Evolutionary conservation across 2,888 invertebrate genomes (phyloP).

Genomic region (Dioctria linearis): DNA sequence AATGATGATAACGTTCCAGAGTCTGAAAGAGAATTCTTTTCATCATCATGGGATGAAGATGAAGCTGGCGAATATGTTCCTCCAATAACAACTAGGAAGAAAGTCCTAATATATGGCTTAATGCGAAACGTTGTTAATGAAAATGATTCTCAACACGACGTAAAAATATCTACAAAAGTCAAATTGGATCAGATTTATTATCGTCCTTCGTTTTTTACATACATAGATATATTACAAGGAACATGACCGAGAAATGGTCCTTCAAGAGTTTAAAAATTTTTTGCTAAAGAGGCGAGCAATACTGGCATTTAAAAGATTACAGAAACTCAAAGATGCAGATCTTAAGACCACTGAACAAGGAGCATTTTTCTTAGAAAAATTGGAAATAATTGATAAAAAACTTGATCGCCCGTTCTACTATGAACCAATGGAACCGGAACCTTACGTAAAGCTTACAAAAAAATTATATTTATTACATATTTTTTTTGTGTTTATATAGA

Average conservation of each 20-base stretch:
- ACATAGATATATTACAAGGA: background rate
- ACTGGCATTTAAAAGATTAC: slow-evolving; percentile 31
- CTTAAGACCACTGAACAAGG: slow-evolving; percentile 15
- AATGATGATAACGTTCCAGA: slow-evolving; percentile 49
- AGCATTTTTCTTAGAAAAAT: slow-evolving; percentile 44
- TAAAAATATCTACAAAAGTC: background rate
- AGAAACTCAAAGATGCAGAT: slow-evolving; percentile 8
- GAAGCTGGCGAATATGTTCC: slow-evolving; percentile 51
- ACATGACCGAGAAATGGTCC: background rate
- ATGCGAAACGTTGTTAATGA: no score
- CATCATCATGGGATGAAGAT: slow-evolving; percentile 13
- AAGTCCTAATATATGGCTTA: background rate
- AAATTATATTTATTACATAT: background rate
- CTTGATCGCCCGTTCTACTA: slow-evolving; percentile 49
- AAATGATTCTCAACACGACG: slow-evolving; percentile 4
- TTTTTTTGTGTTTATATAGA: slow-evolving; percentile 11
- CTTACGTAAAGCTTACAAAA: background rate
- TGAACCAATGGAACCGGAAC: slow-evolving; percentile 42
- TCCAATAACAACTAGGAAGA: slow-evolving; percentile 47
- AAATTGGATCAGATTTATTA: no score
- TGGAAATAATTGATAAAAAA: slow-evolving; percentile 52
- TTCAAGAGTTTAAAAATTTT: slow-evolving; percentile 16
- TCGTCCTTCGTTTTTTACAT: no score
- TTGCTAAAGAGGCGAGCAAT: slow-evolving; percentile 44
- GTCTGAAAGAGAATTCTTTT: slow-evolving; percentile 50